A percentile compares a stretch with the other conserved stretches of the same genome.
Conservation (phyloP, 2,113 vertebrate species). For the Perca flavescens region DNA sequence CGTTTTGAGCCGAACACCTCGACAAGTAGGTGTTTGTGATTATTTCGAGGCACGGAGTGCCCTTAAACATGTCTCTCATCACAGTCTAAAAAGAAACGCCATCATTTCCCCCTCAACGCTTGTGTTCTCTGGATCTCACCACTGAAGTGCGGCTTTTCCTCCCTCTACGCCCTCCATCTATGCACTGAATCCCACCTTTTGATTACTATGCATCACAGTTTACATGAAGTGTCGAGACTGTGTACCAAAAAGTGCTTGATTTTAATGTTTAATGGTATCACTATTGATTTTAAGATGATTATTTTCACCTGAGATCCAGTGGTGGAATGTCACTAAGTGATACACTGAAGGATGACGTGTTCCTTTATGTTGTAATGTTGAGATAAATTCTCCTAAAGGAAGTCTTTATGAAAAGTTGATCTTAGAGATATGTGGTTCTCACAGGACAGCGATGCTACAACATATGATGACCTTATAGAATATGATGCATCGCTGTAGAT, state of each 20-base stretch:
- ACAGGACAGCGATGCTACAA: too few relatives aligned
- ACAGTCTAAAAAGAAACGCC: slow-evolving; percentile 46
- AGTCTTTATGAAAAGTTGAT: too few relatives aligned
- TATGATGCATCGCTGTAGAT: neutral
- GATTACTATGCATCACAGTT: neutral
- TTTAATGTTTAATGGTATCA: neutral
- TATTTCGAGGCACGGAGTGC: slow-evolving; percentile 64
- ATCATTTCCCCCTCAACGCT: slow-evolving; percentile 44
- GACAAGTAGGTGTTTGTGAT: slow-evolving; percentile 67
- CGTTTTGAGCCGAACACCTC: slow-evolving; percentile 59
- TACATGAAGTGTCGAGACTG: neutral
- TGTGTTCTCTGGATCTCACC: slow-evolving; percentile 44
- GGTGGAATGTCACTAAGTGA: too few relatives aligned
- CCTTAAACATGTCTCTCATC: slow-evolving; percentile 55
- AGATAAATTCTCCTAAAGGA: too few relatives aligned
- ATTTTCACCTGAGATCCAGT: neutral
- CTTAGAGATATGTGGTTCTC: too few relatives aligned
- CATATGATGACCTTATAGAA: too few relatives aligned
- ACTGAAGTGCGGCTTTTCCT: slow-evolving; percentile 35
- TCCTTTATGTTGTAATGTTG: too few relatives aligned
- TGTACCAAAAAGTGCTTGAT: neutral
- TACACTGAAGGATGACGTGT: too few relatives aligned
- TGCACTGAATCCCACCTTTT: slow-evolving; percentile 43
- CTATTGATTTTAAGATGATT: neutral
- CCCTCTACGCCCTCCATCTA: slow-evolving; percentile 22